Base-by-base conservation (phyloP, 2,797 vertebrate genomes). In the Cyprinella venusta region DNA sequence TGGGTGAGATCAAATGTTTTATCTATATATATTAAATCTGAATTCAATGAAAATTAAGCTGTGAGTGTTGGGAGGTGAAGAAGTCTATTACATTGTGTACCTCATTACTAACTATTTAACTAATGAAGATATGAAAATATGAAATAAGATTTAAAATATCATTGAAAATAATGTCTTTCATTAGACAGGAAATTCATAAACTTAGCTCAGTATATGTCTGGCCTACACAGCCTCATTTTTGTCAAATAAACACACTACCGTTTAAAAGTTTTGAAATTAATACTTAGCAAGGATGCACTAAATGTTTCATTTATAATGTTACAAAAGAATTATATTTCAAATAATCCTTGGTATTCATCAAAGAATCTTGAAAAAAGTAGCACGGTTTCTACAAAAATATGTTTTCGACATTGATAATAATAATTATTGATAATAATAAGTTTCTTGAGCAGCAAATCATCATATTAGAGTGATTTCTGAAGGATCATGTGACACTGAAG, bases 1-100 rank as follows among this genome's bases (percentile, higher is more conserved):
- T 98, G 59, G 97, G 98, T 99, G 93, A 92, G 95, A 92, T 56
- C 56, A 79, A 33, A 5, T 18, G 8, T 13, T 19, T 69, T 81
- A 2, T 50, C 26, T n/a, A n/a, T n/a, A n/a, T 15, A 64, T 64
- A 64, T 18, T 36, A 8, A 36, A 16, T 64, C 8, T 33, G 15
- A 64, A 30, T 24, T 2, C 2, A 5, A 59, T 59, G 4, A 59
- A 59, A 59, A 24, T 24, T 0, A 59, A 59, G 10, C n/a, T 26
- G 12, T 61, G 12, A 61, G 56, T 26, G 24, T 6, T 24, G n/a
- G n/a, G 24, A 59, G n/a, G n/a, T 59, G n/a, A 59, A 59, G 54
- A 59, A 24, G n/a, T 59, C n/a, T 5, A 2, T 26, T 26, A 13
- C 56, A 61, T 6, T 26, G 10, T 10, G 21, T 24, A 30, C 30